Evolutionary conservation across 2,113 vertebrate species (phyloP).

Genomic region (Ploceus nigricollis): DNA sequence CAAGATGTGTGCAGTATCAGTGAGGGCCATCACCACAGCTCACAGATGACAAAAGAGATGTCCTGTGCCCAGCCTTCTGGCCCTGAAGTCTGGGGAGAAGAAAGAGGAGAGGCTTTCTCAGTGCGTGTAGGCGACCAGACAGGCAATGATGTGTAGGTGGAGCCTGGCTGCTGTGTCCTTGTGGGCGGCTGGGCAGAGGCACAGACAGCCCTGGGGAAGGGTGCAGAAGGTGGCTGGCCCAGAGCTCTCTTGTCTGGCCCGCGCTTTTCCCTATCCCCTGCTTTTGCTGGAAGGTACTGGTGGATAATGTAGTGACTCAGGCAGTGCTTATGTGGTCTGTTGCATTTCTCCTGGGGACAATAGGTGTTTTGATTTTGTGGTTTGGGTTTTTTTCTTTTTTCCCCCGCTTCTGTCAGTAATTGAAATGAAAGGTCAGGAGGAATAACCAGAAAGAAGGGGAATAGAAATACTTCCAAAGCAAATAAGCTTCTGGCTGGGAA

Average conservation of each 20-base stretch:
- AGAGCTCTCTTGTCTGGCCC: neutral
- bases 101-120: neutral
- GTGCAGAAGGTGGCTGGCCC: neutral
- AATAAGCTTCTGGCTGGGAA: neutral
- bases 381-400: neutral
- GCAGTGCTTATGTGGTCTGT: neutral
- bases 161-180: neutral
- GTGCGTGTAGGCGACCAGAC: neutral
- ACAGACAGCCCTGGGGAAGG: constrained; percentile 37
- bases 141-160: neutral
- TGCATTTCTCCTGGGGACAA: neutral
- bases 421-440: neutral
- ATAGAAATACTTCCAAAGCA: neutral
- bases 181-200: neutral
- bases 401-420: neutral
- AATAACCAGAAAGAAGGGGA: neutral
- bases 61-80: neutral
- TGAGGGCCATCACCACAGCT: accelerated
- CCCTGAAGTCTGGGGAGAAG: neutral
- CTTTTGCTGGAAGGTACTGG: neutral
- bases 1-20: neutral
- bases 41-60: accelerated
- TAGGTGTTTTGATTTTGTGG: constrained; percentile 5
- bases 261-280: neutral
- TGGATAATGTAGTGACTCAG: neutral